Evolutionary conservation across 2,797 vertebrate species (phyloP).

Genomic region (Siniperca scherzeri): DNA sequence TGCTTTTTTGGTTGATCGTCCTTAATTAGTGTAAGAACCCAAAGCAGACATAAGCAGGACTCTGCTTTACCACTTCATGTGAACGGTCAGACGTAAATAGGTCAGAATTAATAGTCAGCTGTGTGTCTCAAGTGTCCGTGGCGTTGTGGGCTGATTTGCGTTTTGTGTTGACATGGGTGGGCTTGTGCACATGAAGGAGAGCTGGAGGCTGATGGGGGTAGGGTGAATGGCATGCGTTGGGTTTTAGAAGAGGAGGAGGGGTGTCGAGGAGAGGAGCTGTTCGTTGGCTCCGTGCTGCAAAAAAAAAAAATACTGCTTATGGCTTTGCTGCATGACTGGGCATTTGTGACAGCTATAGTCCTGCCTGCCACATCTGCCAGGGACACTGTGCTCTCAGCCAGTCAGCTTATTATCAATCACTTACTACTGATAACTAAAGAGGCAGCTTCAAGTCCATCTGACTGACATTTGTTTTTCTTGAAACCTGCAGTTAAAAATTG

Average conservation of each 20-base stretch:
- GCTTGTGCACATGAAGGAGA: constrained; percentile 74
- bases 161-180: constrained; percentile 80
- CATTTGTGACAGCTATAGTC: constrained; percentile 86
- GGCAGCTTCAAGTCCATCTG: constrained; percentile 64
- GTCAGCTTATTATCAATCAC: constrained; percentile 81
- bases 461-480: constrained; percentile 60
- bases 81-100: constrained; percentile 80
- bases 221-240: constrained; percentile 81
- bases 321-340: constrained; percentile 87
- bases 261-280: constrained; percentile 66
- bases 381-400: constrained; percentile 71
- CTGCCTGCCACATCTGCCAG: constrained; percentile 83
- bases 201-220: constrained; percentile 81
- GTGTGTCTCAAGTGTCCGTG: constrained; percentile 73
- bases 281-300: constrained; percentile 79
- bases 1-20: constrained; percentile 65
- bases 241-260: constrained; percentile 77
- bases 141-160: constrained; percentile 70
- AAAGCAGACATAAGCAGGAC: constrained; percentile 53
- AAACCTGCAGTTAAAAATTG: constrained; percentile 36
- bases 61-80: constrained; percentile 60
- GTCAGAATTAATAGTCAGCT: constrained; percentile 85
- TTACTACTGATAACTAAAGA: constrained; percentile 69
- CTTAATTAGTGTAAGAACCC: constrained; percentile 70
- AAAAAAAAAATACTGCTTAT: constrained; percentile 76